phyloP scores from a whole-genome alignment of 1,140 invertebrate species.

The Bombyx mandarina region DNA sequence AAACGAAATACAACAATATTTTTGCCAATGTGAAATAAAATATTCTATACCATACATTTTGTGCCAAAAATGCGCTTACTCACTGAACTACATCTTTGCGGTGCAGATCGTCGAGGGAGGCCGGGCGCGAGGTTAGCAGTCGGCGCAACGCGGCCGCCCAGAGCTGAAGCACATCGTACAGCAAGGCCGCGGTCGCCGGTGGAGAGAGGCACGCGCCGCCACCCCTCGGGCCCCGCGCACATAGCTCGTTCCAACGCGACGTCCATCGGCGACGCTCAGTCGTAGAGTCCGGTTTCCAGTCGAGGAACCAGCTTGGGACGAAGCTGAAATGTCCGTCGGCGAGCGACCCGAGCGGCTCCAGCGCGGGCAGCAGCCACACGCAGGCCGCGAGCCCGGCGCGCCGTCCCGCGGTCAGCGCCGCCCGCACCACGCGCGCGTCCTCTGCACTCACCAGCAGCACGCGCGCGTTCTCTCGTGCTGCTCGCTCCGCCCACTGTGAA shows the following conservation, averaged over 20 bases:
- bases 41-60: too few relatives aligned
- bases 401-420: constrained; percentile 39
- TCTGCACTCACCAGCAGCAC: constrained; percentile 34
- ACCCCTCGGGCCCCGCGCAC: neutral
- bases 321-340: constrained; percentile 11
- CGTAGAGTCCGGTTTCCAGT: constrained; percentile 1
- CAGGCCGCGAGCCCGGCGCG: constrained; percentile 19
- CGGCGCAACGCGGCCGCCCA: constrained; percentile 32
- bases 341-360: constrained; percentile 9
- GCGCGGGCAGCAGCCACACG: constrained; percentile 23
- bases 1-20: neutral
- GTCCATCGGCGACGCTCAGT: constrained; percentile 10
- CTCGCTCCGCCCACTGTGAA: constrained; percentile 24
- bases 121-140: constrained; percentile 19
- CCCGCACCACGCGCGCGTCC: constrained; percentile 31
- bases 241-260: constrained; percentile 3
- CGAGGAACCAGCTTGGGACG: constrained; percentile 9
- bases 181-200: constrained; percentile 14
- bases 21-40: neutral
- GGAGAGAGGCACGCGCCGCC: constrained; percentile 7
- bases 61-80: neutral
- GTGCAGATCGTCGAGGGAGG: constrained; percentile 39
- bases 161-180: constrained; percentile 41
- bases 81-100: constrained; percentile 24
- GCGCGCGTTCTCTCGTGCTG: constrained; percentile 21